Evolutionary conservation across 2,797 vertebrate genomes (phyloP), one percentile per base, ranked within the genome.

Genomic region (Amphiprion clarkii): DNA sequence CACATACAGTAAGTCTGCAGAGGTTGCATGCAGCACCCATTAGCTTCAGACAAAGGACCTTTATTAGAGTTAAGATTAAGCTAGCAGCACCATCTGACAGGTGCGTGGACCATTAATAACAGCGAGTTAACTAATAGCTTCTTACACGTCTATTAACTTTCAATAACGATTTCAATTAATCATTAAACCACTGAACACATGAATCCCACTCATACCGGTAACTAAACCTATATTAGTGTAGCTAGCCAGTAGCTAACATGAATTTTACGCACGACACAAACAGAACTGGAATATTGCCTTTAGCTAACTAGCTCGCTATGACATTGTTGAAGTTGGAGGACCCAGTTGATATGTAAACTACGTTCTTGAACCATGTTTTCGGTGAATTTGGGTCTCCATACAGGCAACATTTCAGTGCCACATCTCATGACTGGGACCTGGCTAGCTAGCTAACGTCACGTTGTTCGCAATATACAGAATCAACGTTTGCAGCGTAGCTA

Each of bases 31-130:
- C 1, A 39, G 36, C 29, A 4, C 2, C 3, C 6, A 62, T 4
- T 1, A 11, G 57, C 58, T 44, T 29, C 58, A 78, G 52, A 87
- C 81, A 87, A 87, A 88, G 67, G 73, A 83, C 6, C 61, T 14
- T 42, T 42, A 46, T 54, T 53, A 65, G 58, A 46, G 27, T 53
- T 54, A 19, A 21, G 56, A 59, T 58, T 69, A 66, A 71, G 56
- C 56, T 58, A 55, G 63, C 51, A 67, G 58, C 58, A 21, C 57
- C 10, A 49, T 49, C 13, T 68, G 82, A 79, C 85, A 86, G 81
- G 76, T 71, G 74, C 36, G 2, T 11, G 36, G 36, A 39, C 17
- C 63, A 57, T 66, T 60, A 61, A 54, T 25, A 71, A 59, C 51
- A 60, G 14, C 1, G 5, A 4, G 33, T 1, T 7, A 33, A 21